These are phyloP conservation scores for Glomeris maerens DNA, from an alignment of 1,140 invertebrate species.

Conservation along the genomic window DNA sequence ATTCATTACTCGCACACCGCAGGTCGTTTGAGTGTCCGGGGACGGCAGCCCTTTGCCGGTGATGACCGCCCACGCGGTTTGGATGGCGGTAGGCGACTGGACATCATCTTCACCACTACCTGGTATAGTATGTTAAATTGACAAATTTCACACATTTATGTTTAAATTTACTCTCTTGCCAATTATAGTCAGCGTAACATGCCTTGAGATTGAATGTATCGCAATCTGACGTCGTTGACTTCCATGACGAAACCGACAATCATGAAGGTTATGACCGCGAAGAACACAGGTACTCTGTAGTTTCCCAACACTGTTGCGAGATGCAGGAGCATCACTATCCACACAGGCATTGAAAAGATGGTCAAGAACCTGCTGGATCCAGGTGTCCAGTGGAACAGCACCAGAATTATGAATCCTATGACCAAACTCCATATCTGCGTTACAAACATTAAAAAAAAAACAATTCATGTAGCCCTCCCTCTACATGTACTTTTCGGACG, in stretches of 20 bases:
- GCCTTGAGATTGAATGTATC: no score
- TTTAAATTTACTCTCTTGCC: no score
- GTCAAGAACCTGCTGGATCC: slow-evolving; percentile 20
- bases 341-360: slow-evolving; percentile 29
- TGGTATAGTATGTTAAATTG: neutral
- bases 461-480: no score
- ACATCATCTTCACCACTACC: neutral
- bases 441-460: neutral
- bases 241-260: slow-evolving; percentile 30
- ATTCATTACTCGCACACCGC: no score
- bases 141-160: no score
- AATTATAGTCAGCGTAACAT: neutral
- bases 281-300: slow-evolving; percentile 33
- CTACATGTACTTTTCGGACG: no score
- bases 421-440: slow-evolving; percentile 28
- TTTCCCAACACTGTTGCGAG: slow-evolving; percentile 30
- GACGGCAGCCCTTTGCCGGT: neutral
- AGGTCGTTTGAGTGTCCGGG: no score
- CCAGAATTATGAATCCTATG: slow-evolving; percentile 24
- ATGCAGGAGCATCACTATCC: slow-evolving; percentile 30
- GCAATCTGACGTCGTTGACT: slow-evolving; percentile 13
- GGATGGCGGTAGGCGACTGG: neutral
- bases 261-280: slow-evolving; percentile 29
- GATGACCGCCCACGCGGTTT: slow-evolving; percentile 6
- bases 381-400: slow-evolving; percentile 26